Conservation (phyloP, 2,888 invertebrate genomes). For the Nephrotoma guestfalica region DNA sequence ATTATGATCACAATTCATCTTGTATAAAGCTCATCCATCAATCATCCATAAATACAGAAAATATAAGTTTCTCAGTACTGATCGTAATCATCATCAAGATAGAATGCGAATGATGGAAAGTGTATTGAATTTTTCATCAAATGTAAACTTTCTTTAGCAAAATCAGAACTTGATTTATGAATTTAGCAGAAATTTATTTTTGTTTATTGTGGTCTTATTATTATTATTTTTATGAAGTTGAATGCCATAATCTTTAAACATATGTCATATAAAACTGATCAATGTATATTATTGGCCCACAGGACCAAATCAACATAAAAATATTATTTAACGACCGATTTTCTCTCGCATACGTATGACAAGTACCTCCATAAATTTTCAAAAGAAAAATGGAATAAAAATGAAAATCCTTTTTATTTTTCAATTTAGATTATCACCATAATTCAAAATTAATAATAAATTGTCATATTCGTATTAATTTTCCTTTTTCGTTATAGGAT, state of each 20-base stretch:
- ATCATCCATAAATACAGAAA: not conserved
- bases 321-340: not conserved
- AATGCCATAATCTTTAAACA: not conserved
- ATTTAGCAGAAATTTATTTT: not conserved
- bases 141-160: not conserved
- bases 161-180: not conserved
- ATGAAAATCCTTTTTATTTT: not conserved
- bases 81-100: not conserved
- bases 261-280: not conserved
- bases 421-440: not conserved
- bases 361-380: not conserved
- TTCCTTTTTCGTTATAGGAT: not conserved
- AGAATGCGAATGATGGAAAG: not conserved
- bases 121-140: not conserved
- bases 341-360: not conserved
- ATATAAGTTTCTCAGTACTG: not conserved
- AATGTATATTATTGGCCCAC: not conserved
- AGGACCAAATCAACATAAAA: not conserved
- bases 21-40: not conserved
- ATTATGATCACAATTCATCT: not conserved
- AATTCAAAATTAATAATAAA: not conserved
- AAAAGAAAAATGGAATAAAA: not conserved
- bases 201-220: not conserved
- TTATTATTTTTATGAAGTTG: not conserved
- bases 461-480: not conserved